Conservation (phyloP, 2,797 vertebrate species). For the Acrossocheilus fasciatus region DNA sequence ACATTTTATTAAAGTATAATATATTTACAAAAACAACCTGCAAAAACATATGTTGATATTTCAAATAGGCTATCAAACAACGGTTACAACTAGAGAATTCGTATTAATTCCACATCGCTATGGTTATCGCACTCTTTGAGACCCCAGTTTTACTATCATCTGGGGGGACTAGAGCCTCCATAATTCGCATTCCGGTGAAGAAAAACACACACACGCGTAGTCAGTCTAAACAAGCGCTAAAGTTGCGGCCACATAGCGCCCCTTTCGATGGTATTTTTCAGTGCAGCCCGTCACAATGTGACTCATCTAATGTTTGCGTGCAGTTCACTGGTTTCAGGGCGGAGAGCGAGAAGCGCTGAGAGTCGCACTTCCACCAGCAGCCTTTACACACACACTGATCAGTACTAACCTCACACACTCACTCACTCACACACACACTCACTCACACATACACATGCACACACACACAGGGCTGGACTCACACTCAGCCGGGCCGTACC, state of each 20-base stretch:
- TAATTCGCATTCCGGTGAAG: background rate
- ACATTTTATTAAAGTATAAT: background rate
- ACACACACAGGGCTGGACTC: conserved; percentile 18
- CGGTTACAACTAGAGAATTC: background rate
- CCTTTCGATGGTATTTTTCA: background rate
- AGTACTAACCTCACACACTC: background rate
- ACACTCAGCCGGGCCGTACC: conserved; percentile 27
- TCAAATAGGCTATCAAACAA: background rate
- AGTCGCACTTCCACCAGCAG: conserved; percentile 55
- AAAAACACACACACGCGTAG: background rate
- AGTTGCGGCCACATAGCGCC: background rate
- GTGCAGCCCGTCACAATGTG: background rate
- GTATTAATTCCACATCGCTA: background rate
- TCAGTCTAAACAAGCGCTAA: background rate
- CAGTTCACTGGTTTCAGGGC: conserved; percentile 52
- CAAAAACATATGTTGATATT: background rate
- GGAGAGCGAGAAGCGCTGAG: conserved; percentile 59
- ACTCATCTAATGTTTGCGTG: conserved; percentile 36
- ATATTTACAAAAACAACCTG: background rate
- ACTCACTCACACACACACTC: background rate
- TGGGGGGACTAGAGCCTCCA: background rate
- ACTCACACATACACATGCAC: background rate
- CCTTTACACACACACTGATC: conserved; percentile 34
- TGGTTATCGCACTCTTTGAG: background rate
- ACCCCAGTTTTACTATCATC: background rate